A percentile compares a stretch with the other conserved stretches of the same genome.
phyloP scores from a whole-genome alignment of 2,113 vertebrate genomes.

The Bubalus kerabau region DNA sequence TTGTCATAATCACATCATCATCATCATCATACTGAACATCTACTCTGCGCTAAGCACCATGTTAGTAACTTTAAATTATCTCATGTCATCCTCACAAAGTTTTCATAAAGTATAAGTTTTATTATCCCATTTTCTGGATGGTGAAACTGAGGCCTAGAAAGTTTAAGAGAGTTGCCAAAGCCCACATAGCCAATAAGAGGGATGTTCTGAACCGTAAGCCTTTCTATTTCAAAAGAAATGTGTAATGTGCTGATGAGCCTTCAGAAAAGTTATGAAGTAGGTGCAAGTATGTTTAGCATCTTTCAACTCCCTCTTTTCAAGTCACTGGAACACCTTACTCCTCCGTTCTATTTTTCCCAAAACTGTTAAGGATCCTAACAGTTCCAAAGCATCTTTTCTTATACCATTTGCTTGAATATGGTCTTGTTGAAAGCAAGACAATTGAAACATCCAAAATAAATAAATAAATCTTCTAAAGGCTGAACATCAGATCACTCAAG shows the following conservation, averaged over 20 bases:
- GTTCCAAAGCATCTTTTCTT: not conserved
- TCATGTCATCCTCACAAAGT: not conserved
- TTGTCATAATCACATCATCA: not conserved
- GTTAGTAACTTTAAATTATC: not conserved
- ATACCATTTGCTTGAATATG: not conserved
- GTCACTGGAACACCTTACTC: not conserved
- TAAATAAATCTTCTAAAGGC: not conserved
- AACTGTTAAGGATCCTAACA: not conserved
- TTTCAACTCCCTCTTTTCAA: not conserved
- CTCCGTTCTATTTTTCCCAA: not conserved
- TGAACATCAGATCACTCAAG: not conserved
- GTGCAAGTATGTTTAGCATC: not conserved
- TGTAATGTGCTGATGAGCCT: not conserved
- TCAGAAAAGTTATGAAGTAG: not conserved
- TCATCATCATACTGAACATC: not conserved
- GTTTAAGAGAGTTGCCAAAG: not conserved
- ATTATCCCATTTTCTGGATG: not conserved
- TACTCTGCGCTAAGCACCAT: not conserved
- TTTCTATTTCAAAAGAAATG: not conserved
- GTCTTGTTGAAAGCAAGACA: not conserved
- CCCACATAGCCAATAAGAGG: not conserved
- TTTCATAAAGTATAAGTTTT: not conserved
- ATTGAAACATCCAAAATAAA: not conserved
- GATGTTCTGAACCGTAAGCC: not conserved
- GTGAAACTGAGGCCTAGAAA: not conserved